Conservation (phyloP, 2,888 invertebrate species). For the Drosophila yooni region DNA sequence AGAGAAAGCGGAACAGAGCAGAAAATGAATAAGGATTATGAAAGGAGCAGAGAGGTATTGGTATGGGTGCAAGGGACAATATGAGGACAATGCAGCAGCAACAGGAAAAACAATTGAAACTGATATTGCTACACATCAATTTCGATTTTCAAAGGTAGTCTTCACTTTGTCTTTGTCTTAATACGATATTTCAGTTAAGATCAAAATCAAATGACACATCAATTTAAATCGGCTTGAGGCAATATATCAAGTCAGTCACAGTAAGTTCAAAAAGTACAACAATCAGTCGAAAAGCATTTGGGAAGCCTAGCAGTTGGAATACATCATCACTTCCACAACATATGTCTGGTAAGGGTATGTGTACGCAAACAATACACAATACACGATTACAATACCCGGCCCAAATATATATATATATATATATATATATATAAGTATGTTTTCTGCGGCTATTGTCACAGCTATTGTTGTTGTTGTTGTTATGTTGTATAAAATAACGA, state of each 20-base stretch:
- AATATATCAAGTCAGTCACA: conserved; percentile 1
- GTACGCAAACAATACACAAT: background rate
- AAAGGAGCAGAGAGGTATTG: background rate
- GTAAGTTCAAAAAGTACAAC: background rate
- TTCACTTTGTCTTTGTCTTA: background rate
- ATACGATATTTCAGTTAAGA: background rate
- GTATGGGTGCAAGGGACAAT: background rate
- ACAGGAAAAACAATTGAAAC: background rate
- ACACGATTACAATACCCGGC: background rate
- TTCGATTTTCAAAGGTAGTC: background rate
- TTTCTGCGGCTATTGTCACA: conserved; percentile 45
- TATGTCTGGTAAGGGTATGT: conserved; percentile 1
- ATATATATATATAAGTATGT: conserved; percentile 7
- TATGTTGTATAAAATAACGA: conserved; percentile 13
- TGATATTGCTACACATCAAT: background rate
- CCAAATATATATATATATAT: background rate
- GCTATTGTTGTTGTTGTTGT: conserved; percentile 10
- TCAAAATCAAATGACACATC: background rate
- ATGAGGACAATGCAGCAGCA: background rate
- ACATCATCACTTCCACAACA: background rate
- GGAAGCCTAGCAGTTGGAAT: background rate
- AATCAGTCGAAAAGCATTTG: background rate
- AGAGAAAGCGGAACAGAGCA: background rate
- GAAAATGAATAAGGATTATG: background rate
- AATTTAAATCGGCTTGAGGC: conserved; percentile 17